Base-by-base conservation (phyloP, 2,888 invertebrate species). In the Drosophila planitibia region DNA sequence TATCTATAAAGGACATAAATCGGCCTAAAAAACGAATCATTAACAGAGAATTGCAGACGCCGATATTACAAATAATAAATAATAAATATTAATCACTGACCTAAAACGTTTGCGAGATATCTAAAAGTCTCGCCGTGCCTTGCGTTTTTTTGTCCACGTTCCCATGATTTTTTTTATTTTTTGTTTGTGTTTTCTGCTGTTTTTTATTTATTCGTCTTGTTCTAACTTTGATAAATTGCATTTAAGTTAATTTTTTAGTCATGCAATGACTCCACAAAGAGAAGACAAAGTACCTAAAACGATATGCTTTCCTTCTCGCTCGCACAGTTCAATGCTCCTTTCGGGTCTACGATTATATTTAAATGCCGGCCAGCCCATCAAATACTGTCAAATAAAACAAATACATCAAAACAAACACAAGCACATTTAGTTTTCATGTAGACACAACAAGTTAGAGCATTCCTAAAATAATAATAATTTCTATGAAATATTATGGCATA, bases 321-420 rank as follows among this genome's bases (percentile, higher is more conserved):
- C 65, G 59, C 66, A 83, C 68, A 89, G 82, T 82, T 82, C 82
- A 82, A 85, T 72, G 89, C 70, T 80, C 86, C 75, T 79, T 66
- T 62, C 67, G 64, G 67, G 62, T 79, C 88, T 85, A 57, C 77
- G 62, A 76, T 59, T 62, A 22, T 70, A 70, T 25, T 76, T 54
- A 53, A 58, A 33, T 76, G 76, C 76, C 70, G 61, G 44, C 66
- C 57, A 58, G 67, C 76, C 83, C 83, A 59, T 68, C 82, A 81
- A 83, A 72, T 73, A 84, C 74, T 85, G 67, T 76, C 81, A 68
- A 74, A 83, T 74, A 68, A 86, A 83, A 59, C 65, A 76, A 65
- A 75, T 75, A 82, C 65, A 81, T 62, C 25, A 67, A 57, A 57
- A 54, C 37, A 30, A 58, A 49, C 53, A 19, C 30, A 53, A 22